Conservation (phyloP, 1,140 invertebrate genomes). For the Galleria mellonella region DNA sequence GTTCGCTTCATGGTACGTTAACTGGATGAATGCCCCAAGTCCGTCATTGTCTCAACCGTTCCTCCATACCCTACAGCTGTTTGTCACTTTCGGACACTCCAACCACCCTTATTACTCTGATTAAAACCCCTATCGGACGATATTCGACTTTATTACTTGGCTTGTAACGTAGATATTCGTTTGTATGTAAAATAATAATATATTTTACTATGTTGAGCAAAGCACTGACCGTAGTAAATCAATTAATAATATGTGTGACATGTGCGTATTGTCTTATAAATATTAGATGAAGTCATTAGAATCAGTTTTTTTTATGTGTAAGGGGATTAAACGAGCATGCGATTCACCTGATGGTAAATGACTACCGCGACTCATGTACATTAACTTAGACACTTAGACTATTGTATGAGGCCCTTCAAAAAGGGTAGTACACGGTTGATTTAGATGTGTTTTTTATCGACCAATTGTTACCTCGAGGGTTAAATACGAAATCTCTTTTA, state of each 20-base stretch:
- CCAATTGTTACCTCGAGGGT: no score
- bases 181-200: slow-evolving; percentile 3
- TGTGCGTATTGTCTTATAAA: no score
- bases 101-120: slow-evolving; percentile 17
- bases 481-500: no score
- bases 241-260: slow-evolving; percentile 17
- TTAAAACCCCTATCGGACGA: slow-evolving; percentile 3
- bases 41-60: slow-evolving; percentile 19
- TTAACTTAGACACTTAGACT: no score
- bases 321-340: no score
- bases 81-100: slow-evolving; percentile 13
- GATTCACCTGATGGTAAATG: no score
- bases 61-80: slow-evolving; percentile 10
- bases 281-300: no score
- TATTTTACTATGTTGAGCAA: slow-evolving; percentile 10
- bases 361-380: no score
- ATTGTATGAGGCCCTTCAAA: no score
- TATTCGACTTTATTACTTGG: slow-evolving; percentile 1
- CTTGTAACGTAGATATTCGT: neutral
- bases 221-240: slow-evolving; percentile 13
- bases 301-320: no score
- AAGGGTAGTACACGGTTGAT: no score
- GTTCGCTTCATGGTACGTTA: slow-evolving; percentile 21
- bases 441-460: no score
- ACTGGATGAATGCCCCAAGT: slow-evolving; percentile 17